Percentiles rank a stretch among this genome's conserved stretches.
Evolutionary conservation across 2,888 invertebrate species (phyloP).

Genomic region (Temnothorax rugatulus): DNA sequence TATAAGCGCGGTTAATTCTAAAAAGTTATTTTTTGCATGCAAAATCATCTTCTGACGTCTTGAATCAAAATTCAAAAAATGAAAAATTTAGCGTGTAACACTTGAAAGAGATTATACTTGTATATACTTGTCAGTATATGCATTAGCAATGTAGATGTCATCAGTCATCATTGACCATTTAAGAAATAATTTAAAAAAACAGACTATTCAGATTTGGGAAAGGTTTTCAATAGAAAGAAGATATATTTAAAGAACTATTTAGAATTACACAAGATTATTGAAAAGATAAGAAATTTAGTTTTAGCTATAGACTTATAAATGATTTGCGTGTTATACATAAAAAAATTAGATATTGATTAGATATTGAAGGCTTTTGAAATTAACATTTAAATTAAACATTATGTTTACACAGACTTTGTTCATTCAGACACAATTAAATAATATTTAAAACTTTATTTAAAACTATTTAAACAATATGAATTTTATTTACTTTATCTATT

Average conservation of each 20-base stretch:
- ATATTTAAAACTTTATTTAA: neutral
- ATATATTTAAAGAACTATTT: neutral
- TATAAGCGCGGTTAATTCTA: too few relatives aligned
- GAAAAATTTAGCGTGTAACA: too few relatives aligned
- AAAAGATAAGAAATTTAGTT: neutral
- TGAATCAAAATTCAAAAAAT: too few relatives aligned
- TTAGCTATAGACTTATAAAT: neutral
- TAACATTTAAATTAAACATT: neutral
- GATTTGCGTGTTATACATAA: neutral
- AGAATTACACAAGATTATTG: neutral
- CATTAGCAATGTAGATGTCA: neutral
- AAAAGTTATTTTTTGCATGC: too few relatives aligned
- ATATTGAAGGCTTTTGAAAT: neutral
- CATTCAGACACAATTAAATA: neutral
- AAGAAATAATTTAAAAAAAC: neutral
- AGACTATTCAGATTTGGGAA: neutral
- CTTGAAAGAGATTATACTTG: too few relatives aligned
- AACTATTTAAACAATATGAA: neutral
- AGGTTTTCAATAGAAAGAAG: neutral
- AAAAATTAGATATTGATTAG: slow-evolving; percentile 22
- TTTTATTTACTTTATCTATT: neutral
- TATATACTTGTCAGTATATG: too few relatives aligned
- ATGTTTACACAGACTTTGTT: neutral
- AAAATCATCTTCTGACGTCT: too few relatives aligned
- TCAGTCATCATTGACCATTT: neutral